Conservation (phyloP, 2,113 vertebrate genomes). For the Forbesichthys papilliferus region DNA sequence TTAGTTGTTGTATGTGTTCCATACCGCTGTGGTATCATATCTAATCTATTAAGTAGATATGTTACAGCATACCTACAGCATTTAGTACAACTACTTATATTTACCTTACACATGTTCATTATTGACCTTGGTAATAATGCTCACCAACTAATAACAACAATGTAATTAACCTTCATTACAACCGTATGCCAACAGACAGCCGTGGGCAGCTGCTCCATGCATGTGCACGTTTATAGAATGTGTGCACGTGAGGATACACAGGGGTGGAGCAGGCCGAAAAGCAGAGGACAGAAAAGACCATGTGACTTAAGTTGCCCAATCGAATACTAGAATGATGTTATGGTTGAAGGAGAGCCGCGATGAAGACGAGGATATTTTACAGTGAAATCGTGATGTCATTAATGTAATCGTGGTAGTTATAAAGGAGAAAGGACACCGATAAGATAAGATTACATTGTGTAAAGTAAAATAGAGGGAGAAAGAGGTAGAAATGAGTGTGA, state of each 20-base stretch:
- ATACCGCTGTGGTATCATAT: background rate
- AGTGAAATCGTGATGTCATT: constrained; percentile 1
- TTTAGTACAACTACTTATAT: too few species aligned
- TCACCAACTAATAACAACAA: background rate
- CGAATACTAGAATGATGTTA: constrained; percentile 17
- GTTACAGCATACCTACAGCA: too few species aligned
- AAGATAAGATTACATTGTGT: too few species aligned
- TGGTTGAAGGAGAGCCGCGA: background rate
- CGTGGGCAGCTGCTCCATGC: background rate
- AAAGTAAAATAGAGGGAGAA: background rate
- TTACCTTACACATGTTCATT: too few species aligned
- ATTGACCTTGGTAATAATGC: too few species aligned
- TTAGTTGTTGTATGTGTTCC: background rate
- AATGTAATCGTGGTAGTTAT: background rate
- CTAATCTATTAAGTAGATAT: background rate
- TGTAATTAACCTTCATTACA: constrained; percentile 10
- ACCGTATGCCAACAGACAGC: constrained; percentile 11
- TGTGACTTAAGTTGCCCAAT: constrained; percentile 44
- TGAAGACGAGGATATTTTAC: background rate
- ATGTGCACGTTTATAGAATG: background rate
- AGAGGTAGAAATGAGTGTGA: background rate
- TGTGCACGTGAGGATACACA: constrained; percentile 50
- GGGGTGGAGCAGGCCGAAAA: background rate
- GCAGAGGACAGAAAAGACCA: constrained; percentile 8
- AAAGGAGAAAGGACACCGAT: background rate